Evolutionary conservation across 1,140 invertebrate genomes (phyloP), one percentile per base, ranked within the genome.

Genomic region (Caenorhabditis brenneri): DNA sequence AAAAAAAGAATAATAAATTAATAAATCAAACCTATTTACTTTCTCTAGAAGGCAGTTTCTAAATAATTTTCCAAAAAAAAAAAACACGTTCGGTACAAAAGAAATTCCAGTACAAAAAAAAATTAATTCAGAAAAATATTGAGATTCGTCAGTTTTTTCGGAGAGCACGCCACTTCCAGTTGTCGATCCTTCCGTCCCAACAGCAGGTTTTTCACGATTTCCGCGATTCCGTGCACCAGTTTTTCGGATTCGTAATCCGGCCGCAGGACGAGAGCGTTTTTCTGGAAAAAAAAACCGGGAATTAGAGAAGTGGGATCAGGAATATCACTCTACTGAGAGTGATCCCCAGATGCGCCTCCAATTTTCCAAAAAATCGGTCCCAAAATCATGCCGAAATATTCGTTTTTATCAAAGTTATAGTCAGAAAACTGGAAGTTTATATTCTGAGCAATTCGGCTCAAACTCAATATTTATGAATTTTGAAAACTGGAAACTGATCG

Each of bases 151-250:
- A 42, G n/a, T 10, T 42, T 39, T 24, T 36, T n/a, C 5, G 65
- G 33, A 7, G 65, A 19, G 10, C 4, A n/a, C 2, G 36, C n/a
- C n/a, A 74, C 65, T 46, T 74, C 65, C 36, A 42, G 24, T 24
- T 74, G 65, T 46, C 36, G 65, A 74, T 74, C 65, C 15, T 24
- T 46, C 9, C 36, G 33, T 24, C 65, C 65, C 0, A 74, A n/a
- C 10, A 74, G n/a, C 1, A 42, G 36, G 36, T 74, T 74, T 42
- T 74, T 74, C 22, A 74, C 65, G 22, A 74, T 74, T 31, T 74
- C 65, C n/a, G 65, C 24, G 1, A 74, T 42, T 42, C 65, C 65
- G 15, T 74, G 65, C 29, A 46, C 36, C 29, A 74, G 36, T 27
- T 74, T 39, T 15, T 42, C 65, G 0, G 65, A 74, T 42, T 74